These are phyloP conservation scores for mouse (Mus musculus) DNA, from an alignment of 2,113 vertebrate species.

Conservation along the genomic window GRCm39 chr16:4355501-4356000, in stretches of 20 bases:
- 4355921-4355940: background rate
- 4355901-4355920: background rate
- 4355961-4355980: background rate
- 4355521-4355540: conserved; percentile 21
- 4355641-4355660: background rate
- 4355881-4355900: background rate
- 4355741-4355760: conserved; percentile 51
- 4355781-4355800: conserved; percentile 35
- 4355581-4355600: conserved; percentile 60
- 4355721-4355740: background rate
- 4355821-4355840: background rate
- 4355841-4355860: background rate
- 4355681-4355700: conserved; percentile 52
- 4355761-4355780: conserved; percentile 68
- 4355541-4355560: background rate
- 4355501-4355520: background rate
- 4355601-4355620: conserved; percentile 66
- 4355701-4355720: conserved; percentile 13
- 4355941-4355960: background rate
- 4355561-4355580: background rate
- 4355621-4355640: conserved; percentile 53
- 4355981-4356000: background rate
- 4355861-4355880: background rate
- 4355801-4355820: background rate
- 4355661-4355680: conserved; percentile 59